A percentile compares a stretch with the other conserved stretches of the same genome.
Evolutionary conservation across 2,113 vertebrate genomes (phyloP).

Genomic region (Campylomormyrus tamandua): DNA sequence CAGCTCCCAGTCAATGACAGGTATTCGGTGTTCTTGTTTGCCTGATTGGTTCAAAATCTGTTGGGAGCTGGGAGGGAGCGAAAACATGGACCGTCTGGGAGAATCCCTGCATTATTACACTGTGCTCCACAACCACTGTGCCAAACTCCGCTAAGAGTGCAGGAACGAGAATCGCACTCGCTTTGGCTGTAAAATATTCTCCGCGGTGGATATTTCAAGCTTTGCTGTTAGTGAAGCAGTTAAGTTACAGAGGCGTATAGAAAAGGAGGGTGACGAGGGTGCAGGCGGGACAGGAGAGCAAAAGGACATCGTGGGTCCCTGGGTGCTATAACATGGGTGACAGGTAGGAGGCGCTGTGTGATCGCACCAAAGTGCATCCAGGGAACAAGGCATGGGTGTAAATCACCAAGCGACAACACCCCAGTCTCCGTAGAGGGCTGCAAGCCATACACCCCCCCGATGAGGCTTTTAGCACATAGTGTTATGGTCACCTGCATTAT

Average conservation of each 20-base stretch:
- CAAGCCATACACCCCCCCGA: not conserved
- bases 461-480: not conserved
- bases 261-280: not conserved
- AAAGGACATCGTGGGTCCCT: not conserved
- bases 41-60: not conserved
- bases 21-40: not conserved
- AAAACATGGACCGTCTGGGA: not conserved
- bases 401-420: not conserved
- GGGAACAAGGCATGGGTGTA: not conserved
- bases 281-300: not conserved
- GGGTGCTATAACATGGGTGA: not conserved
- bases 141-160: not conserved
- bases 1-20: not conserved
- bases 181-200: not conserved
- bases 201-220: not conserved
- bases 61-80: not conserved
- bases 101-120: not conserved
- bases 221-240: not conserved
- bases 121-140: not conserved
- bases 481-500: not conserved
- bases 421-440: not conserved
- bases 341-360: not conserved
- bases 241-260: not conserved
- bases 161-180: not conserved
- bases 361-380: not conserved